Evolutionary conservation across 2,113 vertebrate species (phyloP).

Genomic region (Boulengeromyrus knoepffleri): DNA sequence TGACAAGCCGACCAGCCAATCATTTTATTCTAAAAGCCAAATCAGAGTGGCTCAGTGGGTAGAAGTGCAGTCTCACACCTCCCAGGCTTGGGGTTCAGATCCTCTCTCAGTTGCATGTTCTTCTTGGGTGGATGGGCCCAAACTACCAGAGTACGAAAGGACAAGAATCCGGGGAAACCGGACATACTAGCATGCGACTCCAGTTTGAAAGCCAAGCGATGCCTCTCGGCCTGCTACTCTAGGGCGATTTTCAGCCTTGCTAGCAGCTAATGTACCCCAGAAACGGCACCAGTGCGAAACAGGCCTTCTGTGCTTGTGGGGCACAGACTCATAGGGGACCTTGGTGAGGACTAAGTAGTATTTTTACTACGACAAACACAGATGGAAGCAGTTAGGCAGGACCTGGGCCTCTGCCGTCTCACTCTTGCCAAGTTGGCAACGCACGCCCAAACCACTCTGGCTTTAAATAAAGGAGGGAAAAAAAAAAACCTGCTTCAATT

Average conservation of each 20-base stretch:
- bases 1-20: neutral
- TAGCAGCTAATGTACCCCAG: neutral
- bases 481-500: conserved; percentile 20
- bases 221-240: neutral
- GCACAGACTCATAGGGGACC: neutral
- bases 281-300: neutral
- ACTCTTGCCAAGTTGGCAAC: conserved; percentile 35
- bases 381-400: conserved; percentile 20
- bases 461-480: conserved; percentile 30
- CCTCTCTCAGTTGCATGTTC: neutral
- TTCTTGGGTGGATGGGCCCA: neutral
- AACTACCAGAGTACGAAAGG: neutral
- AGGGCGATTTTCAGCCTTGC: neutral
- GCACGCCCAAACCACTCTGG: conserved; percentile 20
- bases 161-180: neutral
- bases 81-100: neutral
- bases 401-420: conserved; percentile 29
- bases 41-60: neutral
- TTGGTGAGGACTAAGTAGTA: conserved; percentile 1
- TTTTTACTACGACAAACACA: conserved; percentile 39
- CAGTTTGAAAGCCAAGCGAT: neutral
- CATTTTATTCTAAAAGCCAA: neutral
- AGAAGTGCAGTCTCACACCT: neutral
- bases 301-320: neutral
- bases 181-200: neutral